Percentiles rank a stretch among this genome's conserved stretches.
These are phyloP conservation scores for Lasioglossum figueresi DNA, from an alignment of 2,888 invertebrate species.

Conservation along the genomic window DNA sequence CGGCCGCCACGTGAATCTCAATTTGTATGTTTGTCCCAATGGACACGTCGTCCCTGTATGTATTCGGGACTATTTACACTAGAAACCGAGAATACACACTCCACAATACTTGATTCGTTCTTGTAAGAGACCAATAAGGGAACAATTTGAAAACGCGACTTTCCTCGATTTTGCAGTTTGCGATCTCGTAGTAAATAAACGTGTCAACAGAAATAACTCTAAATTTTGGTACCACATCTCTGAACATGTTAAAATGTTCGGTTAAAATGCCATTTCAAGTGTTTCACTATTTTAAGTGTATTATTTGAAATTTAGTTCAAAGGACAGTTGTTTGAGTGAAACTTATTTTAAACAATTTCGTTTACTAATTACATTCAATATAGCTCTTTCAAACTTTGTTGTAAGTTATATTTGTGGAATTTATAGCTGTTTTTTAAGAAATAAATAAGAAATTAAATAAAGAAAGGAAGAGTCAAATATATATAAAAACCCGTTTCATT, in stretches of 20 bases:
- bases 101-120: constrained; percentile 43
- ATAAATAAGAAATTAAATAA: too few relatives aligned
- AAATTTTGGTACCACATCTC: not conserved
- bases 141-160: not conserved
- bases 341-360: too few relatives aligned
- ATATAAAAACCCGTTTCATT: too few relatives aligned
- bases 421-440: too few relatives aligned
- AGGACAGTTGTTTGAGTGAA: too few relatives aligned
- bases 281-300: too few relatives aligned
- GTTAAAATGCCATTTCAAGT: too few relatives aligned
- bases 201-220: not conserved
- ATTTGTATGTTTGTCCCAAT: constrained; percentile 63
- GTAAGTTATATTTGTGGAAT: too few relatives aligned
- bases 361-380: too few relatives aligned
- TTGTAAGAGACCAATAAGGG: constrained; percentile 12
- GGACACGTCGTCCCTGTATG: constrained; percentile 44
- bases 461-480: too few relatives aligned
- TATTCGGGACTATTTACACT: constrained; percentile 58
- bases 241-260: not conserved
- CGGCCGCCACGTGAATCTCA: constrained; percentile 69
- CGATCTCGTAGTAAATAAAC: not conserved
- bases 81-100: constrained; percentile 35
- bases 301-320: too few relatives aligned
- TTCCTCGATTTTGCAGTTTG: not conserved
- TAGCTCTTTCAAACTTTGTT: too few relatives aligned